Percentiles rank a stretch among this genome's conserved stretches.
phyloP scores from a whole-genome alignment of 2,888 invertebrate species.

The Drosophila atripex region DNA sequence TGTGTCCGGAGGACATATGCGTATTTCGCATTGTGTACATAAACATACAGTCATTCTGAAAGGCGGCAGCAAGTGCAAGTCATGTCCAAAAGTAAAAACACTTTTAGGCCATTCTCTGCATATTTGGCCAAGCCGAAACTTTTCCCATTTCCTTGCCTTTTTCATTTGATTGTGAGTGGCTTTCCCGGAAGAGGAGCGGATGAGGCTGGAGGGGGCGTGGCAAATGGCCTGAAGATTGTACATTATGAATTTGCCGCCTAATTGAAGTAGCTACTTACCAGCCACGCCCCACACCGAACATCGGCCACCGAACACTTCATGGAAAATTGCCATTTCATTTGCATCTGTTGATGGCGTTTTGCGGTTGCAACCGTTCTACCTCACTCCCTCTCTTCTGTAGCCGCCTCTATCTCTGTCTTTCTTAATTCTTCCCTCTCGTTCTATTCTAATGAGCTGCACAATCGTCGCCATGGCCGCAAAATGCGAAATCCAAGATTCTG shows the following conservation, averaged over 20 bases:
- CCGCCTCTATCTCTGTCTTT: not conserved
- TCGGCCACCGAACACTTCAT: slow-evolving; percentile 4
- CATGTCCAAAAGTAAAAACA: slow-evolving; percentile 9
- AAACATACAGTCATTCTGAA: slow-evolving; percentile 1
- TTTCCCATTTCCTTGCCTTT: slow-evolving; percentile 18
- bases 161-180: slow-evolving; percentile 12
- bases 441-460: slow-evolving; percentile 51
- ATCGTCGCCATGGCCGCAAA: slow-evolving; percentile 35
- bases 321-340: slow-evolving; percentile 55
- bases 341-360: slow-evolving; percentile 52
- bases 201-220: not conserved
- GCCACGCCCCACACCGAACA: not conserved
- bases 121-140: slow-evolving; percentile 17
- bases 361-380: slow-evolving; percentile 36
- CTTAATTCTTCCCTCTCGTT: not conserved
- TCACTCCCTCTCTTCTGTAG: not conserved
- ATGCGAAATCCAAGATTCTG: slow-evolving; percentile 12
- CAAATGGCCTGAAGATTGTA: slow-evolving; percentile 8
- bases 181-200: too few species aligned
- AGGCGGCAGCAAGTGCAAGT: slow-evolving; percentile 7
- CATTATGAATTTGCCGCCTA: slow-evolving; percentile 19
- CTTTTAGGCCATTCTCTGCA: slow-evolving; percentile 14
- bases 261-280: slow-evolving; percentile 12
- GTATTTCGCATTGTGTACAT: slow-evolving; percentile 2
- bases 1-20: not conserved